Base-by-base conservation (phyloP, 2,888 invertebrate genomes). In the Phanerotoma sp. region DNA sequence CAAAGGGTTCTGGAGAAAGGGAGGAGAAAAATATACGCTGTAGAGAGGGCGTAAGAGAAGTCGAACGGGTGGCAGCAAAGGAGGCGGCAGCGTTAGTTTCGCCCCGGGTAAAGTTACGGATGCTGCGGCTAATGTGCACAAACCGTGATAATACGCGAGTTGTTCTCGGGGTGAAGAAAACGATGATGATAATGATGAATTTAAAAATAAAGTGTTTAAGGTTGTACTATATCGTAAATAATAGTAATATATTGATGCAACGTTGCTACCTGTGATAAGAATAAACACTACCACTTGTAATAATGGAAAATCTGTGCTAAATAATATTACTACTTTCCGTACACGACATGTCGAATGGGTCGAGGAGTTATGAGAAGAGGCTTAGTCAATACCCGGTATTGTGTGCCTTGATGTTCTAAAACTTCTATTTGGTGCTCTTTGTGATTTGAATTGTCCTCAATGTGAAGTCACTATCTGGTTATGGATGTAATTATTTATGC, bases 41-140 rank as follows among this genome's bases (percentile, higher is more conserved):
- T 18, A 13, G 18, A 20, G 32, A 25, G 32, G n/a, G 41, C 18
- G 30, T 21, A 44, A 22, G 44, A 21, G 22, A 46, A 51, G 46
- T 51, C 32, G 21, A n/a, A 49, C 11, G 45, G 45, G 50, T 40
- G 51, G 55, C 45, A 45, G 45, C 45, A 44, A 45, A 51, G 20
- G 40, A 38, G 20, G 20, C 40, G 20, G 20, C 49, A 18, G 54
- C 44, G 53, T 49, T 45, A 54, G 54, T 54, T 49, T 49, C 49
- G 49, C 32, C 49, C 49, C 49, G 49, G 42, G 42, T 51, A 51
- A 51, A 33, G 35, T 35, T 42, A 41, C 50, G 46, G 55, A 55
- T 55, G 55, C 60, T 61, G 63, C 57, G 58, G 54, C 49, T 53
- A 55, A 60, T 58, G 60, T 58, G 59, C 55, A 58, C 51, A 35